Evolutionary conservation across 2,797 vertebrate species (phyloP).

Genomic region (Enteromius trimaculatus): DNA sequence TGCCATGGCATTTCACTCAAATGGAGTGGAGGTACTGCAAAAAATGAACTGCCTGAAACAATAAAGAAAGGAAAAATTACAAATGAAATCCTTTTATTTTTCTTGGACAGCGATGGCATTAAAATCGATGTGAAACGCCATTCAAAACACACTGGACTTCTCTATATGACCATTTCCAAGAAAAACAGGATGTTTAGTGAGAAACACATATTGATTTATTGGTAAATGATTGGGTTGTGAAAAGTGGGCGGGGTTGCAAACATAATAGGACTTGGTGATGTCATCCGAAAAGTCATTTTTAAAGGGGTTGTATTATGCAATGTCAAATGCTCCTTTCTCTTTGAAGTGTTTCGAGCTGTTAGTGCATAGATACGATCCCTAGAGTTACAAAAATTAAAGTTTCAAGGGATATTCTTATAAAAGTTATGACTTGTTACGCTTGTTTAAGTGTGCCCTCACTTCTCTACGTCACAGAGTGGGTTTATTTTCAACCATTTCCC

Average conservation of each 20-base stretch:
- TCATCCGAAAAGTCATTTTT: neutral
- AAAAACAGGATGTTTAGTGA: neutral
- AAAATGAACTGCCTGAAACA: neutral
- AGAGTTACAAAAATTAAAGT: too few relatives aligned
- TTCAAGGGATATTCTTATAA: too few relatives aligned
- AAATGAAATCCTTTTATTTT: neutral
- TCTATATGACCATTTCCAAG: neutral
- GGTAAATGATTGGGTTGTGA: neutral
- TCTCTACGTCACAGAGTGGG: too few relatives aligned
- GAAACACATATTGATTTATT: neutral
- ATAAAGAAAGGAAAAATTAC: conserved; percentile 9
- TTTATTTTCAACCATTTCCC: too few relatives aligned
- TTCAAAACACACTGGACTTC: neutral
- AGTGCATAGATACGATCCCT: too few relatives aligned
- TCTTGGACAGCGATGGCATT: neutral
- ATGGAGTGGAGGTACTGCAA: neutral
- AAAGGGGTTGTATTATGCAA: neutral
- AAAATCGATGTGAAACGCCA: neutral
- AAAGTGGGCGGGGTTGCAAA: neutral
- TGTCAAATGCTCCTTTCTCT: too few relatives aligned
- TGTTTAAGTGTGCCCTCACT: too few relatives aligned
- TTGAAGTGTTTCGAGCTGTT: too few relatives aligned
- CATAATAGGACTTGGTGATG: neutral
- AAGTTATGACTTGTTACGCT: too few relatives aligned
- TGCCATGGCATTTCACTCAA: neutral